phyloP scores from a whole-genome alignment of 2,888 invertebrate genomes.

The Anagyrus pseudococci region DNA sequence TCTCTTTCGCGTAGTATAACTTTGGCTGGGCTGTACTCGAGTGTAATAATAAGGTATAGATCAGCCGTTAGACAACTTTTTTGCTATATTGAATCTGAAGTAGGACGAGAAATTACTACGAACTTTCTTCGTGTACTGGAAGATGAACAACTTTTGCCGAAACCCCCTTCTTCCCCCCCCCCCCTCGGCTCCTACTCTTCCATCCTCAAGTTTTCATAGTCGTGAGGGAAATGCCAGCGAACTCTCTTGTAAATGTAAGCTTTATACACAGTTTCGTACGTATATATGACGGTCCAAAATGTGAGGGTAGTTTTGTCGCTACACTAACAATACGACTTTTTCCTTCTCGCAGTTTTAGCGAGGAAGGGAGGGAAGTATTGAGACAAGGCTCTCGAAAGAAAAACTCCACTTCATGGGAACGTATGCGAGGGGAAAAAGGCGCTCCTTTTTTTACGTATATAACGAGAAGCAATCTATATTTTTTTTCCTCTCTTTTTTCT shows the following conservation, averaged over 20 bases:
- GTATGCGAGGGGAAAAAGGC: too few relatives aligned
- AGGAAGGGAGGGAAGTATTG: neutral
- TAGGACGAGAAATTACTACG: constrained; percentile 17
- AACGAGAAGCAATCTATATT: too few relatives aligned
- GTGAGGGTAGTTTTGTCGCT: constrained; percentile 22
- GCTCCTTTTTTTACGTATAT: too few relatives aligned
- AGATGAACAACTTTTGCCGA: constrained; percentile 11
- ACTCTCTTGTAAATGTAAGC: constrained; percentile 6
- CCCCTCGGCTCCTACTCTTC: too few relatives aligned
- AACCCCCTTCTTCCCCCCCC: neutral
- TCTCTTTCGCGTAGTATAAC: too few relatives aligned
- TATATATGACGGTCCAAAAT: constrained; percentile 5
- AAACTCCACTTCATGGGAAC: too few relatives aligned
- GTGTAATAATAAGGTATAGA: constrained; percentile 6
- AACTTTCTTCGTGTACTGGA: constrained; percentile 14
- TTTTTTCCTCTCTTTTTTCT: too few relatives aligned
- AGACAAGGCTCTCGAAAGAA: too few relatives aligned
- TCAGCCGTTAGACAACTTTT: constrained; percentile 7
- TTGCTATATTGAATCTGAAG: constrained; percentile 20
- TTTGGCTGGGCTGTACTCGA: too few relatives aligned
- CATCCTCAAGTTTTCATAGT: constrained; percentile 13
- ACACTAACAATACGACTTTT: constrained; percentile 13
- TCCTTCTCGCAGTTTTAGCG: neutral
- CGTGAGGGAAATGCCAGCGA: constrained; percentile 22
- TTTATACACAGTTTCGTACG: constrained; percentile 5